Base-by-base conservation (phyloP, 1,140 invertebrate species). In the Ctenoplectra terminalis region DNA sequence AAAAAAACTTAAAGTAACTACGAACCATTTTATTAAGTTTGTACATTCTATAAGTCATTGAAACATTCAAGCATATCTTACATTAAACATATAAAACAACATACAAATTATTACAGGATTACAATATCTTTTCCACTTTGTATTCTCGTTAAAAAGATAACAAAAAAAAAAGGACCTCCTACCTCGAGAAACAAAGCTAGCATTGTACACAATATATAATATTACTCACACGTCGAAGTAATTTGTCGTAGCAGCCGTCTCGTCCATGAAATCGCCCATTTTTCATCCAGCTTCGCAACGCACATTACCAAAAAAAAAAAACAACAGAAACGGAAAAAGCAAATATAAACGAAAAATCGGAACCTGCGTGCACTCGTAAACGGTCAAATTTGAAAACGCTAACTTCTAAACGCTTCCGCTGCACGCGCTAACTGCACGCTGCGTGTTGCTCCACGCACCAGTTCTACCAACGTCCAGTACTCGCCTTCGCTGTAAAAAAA, bases 171-270 rank as follows among this genome's bases (percentile, higher is more conserved):
- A 43, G 37, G 13, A 50, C 61, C 61, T 17, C 50, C 15, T 23
- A 15, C 20, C 29, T 6, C 26, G 26, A 13, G 31, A 50, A 20
- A 43, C 5, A 50, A 63, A 74, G 50, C 29, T 43, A 56, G 29
- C 29, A 40, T 26, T 13, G 7, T 0, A 52, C 5, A 23, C n/a
- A 60, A 23, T 26, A 13, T 17, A 34, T 11, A 31, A 46, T 48
- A n/a, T 37, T 85, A 92, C 92, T 92, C 73, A 93, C 92, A 52
- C 75, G 15, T 92, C 90, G 26, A 91, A 92, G 26, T 70, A 87
- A 69, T 91, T 87, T n/a, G 89, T 34, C 23, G 89, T 89, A 48
- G 82, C 81, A 13, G 73, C 73, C 1, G 91, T 92, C 7, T 92
- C 92, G 58, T 92, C 85, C 26, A 85, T 83, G 67, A 66, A 85